Conservation (phyloP, 2,113 vertebrate species). For the Stigmatopora nigra region DNA sequence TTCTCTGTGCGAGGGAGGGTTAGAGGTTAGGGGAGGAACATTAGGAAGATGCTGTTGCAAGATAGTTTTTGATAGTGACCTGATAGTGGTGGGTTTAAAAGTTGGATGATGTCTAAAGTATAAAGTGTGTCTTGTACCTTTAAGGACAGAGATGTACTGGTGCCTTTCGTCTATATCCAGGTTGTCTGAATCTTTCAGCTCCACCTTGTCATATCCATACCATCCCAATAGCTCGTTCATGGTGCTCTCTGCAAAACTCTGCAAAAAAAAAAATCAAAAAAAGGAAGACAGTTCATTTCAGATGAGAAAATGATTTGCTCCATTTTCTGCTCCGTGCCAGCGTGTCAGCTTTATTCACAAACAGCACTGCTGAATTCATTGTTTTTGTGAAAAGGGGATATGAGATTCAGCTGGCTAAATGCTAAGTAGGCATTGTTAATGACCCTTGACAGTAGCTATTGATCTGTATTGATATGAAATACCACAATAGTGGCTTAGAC, state of each 20-base stretch:
- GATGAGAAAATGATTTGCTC: no score
- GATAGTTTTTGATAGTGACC: neutral
- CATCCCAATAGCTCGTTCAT: constrained; percentile 99
- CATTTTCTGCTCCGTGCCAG: no score
- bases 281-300: neutral
- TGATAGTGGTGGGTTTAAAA: neutral
- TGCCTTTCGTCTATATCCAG: constrained; percentile 91
- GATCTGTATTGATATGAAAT: constrained; percentile 48
- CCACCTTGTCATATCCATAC: constrained; percentile 99
- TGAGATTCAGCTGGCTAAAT: constrained; percentile 8
- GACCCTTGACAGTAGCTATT: constrained; percentile 47
- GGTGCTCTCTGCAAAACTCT: constrained; percentile 99
- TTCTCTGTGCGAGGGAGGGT: constrained; percentile 79
- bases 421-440: constrained; percentile 29
- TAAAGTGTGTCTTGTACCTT: constrained; percentile 72
- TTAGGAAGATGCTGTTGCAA: constrained; percentile 11
- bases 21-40: constrained; percentile 14
- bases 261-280: constrained; percentile 63
- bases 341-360: no score
- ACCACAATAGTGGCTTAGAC: constrained; percentile 29
- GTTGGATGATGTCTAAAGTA: neutral
- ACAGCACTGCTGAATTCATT: no score
- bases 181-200: constrained; percentile 94
- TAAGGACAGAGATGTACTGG: constrained; percentile 97
- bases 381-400: no score